These are phyloP conservation scores for Ceratotherium simum DNA, from an alignment of 2,113 vertebrate genomes.

Conservation along the genomic window DNA sequence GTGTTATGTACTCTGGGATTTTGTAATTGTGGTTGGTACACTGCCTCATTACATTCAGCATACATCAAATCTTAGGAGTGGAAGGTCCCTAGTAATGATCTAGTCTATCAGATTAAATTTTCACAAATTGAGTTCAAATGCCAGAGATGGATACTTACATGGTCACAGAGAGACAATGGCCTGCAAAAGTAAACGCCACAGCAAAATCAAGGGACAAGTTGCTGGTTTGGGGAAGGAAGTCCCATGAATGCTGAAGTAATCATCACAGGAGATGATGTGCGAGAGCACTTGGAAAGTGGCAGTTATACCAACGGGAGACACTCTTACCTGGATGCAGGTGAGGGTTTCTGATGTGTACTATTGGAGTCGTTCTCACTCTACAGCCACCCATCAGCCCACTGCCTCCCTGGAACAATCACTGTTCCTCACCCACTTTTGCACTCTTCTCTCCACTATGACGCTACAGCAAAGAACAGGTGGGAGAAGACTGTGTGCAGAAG, in stretches of 20 bases:
- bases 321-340: accelerated
- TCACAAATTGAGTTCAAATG: conserved; percentile 34
- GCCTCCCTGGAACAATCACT: not conserved
- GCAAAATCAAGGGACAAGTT: not conserved
- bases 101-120: not conserved
- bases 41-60: not conserved
- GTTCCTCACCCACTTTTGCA: not conserved
- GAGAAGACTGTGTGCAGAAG: not conserved
- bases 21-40: not conserved
- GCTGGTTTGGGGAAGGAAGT: not conserved
- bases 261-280: not conserved
- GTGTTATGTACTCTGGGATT: not conserved
- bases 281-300: not conserved
- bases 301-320: not conserved
- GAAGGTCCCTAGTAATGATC: not conserved
- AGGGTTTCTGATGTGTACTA: not conserved
- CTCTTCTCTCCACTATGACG: accelerated
- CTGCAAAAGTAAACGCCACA: not conserved
- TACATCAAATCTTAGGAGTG: accelerated
- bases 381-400: accelerated
- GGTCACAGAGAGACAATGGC: not conserved
- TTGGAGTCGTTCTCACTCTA: not conserved
- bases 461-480: not conserved
- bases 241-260: not conserved
- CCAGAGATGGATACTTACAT: not conserved